These are phyloP conservation scores for Cataglyphis cursor DNA, from an alignment of 2,888 invertebrate genomes.

Conservation along the genomic window DNA sequence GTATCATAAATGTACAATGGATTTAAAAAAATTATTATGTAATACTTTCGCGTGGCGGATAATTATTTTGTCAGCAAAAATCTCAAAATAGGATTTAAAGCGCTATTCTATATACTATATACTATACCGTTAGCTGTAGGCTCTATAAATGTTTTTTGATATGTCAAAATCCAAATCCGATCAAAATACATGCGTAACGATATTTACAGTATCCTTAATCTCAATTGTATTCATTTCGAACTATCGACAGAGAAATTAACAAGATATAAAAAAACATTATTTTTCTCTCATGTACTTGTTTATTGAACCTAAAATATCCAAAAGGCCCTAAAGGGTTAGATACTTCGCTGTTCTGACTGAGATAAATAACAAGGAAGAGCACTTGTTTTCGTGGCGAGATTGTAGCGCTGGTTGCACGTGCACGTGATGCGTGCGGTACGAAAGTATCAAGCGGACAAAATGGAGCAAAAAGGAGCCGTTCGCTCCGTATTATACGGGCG, in stretches of 20 bases:
- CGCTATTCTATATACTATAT: too few relatives aligned
- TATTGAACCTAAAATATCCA: conserved; percentile 32
- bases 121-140: too few relatives aligned
- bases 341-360: conserved; percentile 37
- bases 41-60: background rate
- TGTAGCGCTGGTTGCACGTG: conserved; percentile 35
- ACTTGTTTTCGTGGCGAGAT: conserved; percentile 38
- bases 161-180: too few relatives aligned
- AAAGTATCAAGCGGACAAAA: conserved; percentile 39
- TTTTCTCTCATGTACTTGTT: conserved; percentile 23
- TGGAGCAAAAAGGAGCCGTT: conserved; percentile 26
- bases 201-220: background rate
- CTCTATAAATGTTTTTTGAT: too few relatives aligned
- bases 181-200: too few relatives aligned
- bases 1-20: background rate
- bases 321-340: conserved; percentile 50
- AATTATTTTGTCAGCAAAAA: background rate
- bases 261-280: background rate
- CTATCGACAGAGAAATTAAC: background rate
- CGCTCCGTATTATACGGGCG: conserved; percentile 38
- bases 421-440: conserved; percentile 38
- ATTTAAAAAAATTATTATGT: background rate
- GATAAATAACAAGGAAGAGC: conserved; percentile 40
- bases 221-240: background rate
- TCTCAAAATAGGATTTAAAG: background rate